Evolutionary conservation across 1,140 invertebrate genomes (phyloP).

Genomic region (Aphis gossypii): DNA sequence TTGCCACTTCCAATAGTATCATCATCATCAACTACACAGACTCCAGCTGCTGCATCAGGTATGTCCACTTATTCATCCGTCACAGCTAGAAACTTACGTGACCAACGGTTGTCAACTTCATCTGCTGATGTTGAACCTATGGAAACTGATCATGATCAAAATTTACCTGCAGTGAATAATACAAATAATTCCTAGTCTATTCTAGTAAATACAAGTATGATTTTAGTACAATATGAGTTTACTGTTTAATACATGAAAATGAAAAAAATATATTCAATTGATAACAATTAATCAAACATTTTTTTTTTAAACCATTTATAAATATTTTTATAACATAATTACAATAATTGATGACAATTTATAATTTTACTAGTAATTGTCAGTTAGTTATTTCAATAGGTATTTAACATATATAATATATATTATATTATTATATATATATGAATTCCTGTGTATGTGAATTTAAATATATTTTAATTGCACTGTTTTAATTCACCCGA

Average conservation of each 20-base stretch:
- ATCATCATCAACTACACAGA: conserved; percentile 47
- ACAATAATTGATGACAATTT: background rate
- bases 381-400: background rate
- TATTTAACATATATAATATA: background rate
- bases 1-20: conserved; percentile 42
- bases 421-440: background rate
- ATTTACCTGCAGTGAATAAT: conserved; percentile 51
- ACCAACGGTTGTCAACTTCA: conserved; percentile 36
- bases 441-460: background rate
- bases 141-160: conserved; percentile 57
- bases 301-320: conserved; percentile 20
- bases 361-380: background rate
- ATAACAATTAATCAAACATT: conserved; percentile 25
- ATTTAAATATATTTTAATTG: background rate
- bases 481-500: background rate
- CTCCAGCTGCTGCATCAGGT: conserved; percentile 40
- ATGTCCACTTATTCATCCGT: conserved; percentile 51
- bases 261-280: conserved; percentile 30
- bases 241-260: conserved; percentile 6
- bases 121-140: conserved; percentile 48
- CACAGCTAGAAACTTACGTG: conserved; percentile 42
- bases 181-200: conserved; percentile 49
- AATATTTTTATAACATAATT: background rate
- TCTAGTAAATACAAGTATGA: background rate
- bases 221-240: conserved; percentile 30